Conservation (phyloP, 2,888 invertebrate species). For the Microdon myrmicae region DNA sequence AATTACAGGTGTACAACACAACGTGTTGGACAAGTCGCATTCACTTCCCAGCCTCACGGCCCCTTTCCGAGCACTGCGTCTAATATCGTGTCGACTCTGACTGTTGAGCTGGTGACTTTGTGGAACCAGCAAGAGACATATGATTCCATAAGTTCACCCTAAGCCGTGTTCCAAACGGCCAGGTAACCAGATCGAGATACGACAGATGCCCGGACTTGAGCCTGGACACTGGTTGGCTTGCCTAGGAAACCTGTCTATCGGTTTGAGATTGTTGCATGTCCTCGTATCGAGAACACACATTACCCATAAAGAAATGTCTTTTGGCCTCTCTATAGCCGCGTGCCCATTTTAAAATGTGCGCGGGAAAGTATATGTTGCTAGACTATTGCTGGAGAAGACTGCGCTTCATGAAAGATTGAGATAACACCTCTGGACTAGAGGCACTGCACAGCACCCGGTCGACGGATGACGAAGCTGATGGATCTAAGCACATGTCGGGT, state of each 20-base stretch:
- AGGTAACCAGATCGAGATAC: slow-evolving; percentile 48
- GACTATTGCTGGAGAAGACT: slow-evolving; percentile 19
- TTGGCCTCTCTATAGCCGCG: background rate
- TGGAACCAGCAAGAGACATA: slow-evolving; percentile 38
- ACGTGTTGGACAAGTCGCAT: slow-evolving; percentile 47
- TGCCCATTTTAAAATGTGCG: background rate
- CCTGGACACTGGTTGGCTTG: no score
- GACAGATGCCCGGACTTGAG: slow-evolving; percentile 18
- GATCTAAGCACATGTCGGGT: slow-evolving; percentile 41
- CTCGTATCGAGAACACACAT: slow-evolving; percentile 51
- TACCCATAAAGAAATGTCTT: slow-evolving; percentile 42
- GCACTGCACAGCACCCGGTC: slow-evolving; percentile 1
- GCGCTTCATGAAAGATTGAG: slow-evolving; percentile 50
- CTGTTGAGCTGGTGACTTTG: slow-evolving; percentile 6
- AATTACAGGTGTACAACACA: slow-evolving; percentile 52
- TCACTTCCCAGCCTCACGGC: no score
- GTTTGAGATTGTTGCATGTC: slow-evolving; percentile 48
- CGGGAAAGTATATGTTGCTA: background rate
- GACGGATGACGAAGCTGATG: slow-evolving; percentile 14
- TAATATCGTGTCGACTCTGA: slow-evolving; percentile 28
- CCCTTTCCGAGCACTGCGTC: slow-evolving; percentile 42
- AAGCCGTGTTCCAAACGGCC: slow-evolving; percentile 43
- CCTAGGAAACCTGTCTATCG: slow-evolving; percentile 46
- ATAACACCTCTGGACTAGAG: slow-evolving; percentile 37
- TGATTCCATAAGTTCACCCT: slow-evolving; percentile 44